phyloP scores from a whole-genome alignment of 1,140 invertebrate species.

The Brachionus rubens region DNA sequence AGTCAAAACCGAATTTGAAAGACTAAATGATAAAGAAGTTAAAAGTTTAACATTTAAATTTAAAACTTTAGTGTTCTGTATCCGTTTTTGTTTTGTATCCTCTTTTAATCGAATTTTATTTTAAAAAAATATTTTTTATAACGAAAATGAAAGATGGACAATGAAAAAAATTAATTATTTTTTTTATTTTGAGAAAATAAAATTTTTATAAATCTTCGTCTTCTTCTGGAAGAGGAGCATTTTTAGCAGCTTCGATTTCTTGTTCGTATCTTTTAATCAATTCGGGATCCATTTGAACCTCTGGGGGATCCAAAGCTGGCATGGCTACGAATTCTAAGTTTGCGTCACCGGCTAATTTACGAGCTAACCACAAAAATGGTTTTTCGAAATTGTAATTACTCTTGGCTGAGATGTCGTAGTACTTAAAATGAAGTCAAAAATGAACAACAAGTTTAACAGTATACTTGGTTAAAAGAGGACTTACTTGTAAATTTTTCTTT shows the following conservation, averaged over 20 bases:
- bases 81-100: too few relatives aligned
- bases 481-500: conserved; percentile 99
- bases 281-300: conserved; percentile 94
- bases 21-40: too few relatives aligned
- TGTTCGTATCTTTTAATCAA: conserved; percentile 93
- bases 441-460: too few relatives aligned
- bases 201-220: conserved; percentile 40
- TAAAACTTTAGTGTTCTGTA: too few relatives aligned
- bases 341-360: conserved; percentile 91
- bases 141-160: neutral
- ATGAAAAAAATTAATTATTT: neutral
- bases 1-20: too few relatives aligned
- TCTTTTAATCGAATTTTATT: conserved; percentile 3
- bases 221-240: conserved; percentile 40
- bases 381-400: conserved; percentile 99
- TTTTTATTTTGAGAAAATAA: conserved; percentile 8
- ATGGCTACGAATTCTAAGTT: conserved; percentile 98
- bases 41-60: too few relatives aligned
- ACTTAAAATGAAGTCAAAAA: too few relatives aligned
- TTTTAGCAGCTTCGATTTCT: conserved; percentile 67
- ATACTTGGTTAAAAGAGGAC: too few relatives aligned
- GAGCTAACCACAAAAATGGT: conserved; percentile 95
- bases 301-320: conserved; percentile 94
- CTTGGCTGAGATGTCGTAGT: conserved; percentile 99
- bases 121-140: conserved; percentile 16